These are phyloP conservation scores for Octonoba sinensis DNA, from an alignment of 2,888 invertebrate species.

Conservation along the genomic window DNA sequence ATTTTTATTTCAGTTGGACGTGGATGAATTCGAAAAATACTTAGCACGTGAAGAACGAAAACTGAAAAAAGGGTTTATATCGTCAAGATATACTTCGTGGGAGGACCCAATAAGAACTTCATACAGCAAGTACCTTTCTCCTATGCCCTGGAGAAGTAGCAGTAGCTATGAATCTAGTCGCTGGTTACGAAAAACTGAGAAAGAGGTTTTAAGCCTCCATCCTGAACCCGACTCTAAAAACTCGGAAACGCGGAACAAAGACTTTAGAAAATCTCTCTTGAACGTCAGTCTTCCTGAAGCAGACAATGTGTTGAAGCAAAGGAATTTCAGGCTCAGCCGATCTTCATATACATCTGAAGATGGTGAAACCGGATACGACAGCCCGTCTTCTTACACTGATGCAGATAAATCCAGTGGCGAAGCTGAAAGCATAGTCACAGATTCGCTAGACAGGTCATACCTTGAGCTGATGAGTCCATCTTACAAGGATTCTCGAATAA, in stretches of 20 bases:
- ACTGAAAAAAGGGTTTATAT: slow-evolving; percentile 7
- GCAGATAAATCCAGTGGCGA: slow-evolving; percentile 37
- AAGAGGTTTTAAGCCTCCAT: neutral
- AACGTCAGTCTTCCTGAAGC: slow-evolving; percentile 41
- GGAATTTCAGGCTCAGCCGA: slow-evolving; percentile 15
- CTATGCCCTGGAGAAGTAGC: slow-evolving; percentile 44
- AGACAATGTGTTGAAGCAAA: slow-evolving; percentile 21
- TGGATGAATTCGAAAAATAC: slow-evolving; percentile 18
- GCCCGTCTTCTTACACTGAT: slow-evolving; percentile 42
- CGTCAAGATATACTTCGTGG: slow-evolving; percentile 40
- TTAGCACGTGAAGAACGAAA: slow-evolving; percentile 23
- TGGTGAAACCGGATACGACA: slow-evolving; percentile 53
- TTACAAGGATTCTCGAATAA: slow-evolving; percentile 12
- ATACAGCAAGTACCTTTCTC: slow-evolving; percentile 49
- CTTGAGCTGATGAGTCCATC: neutral
- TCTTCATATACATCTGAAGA: slow-evolving; percentile 29
- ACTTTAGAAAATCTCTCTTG: slow-evolving; percentile 42
- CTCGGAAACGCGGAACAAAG: slow-evolving; percentile 25
- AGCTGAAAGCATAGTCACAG: slow-evolving; percentile 35
- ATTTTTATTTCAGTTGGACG: slow-evolving; percentile 17
- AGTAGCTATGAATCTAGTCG: neutral
- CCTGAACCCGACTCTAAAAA: neutral
- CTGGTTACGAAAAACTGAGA: neutral
- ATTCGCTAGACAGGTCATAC: slow-evolving; percentile 40
- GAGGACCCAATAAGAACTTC: slow-evolving; percentile 11